Base-by-base conservation (phyloP, 2,888 invertebrate genomes). In the Melitaea athalia region DNA sequence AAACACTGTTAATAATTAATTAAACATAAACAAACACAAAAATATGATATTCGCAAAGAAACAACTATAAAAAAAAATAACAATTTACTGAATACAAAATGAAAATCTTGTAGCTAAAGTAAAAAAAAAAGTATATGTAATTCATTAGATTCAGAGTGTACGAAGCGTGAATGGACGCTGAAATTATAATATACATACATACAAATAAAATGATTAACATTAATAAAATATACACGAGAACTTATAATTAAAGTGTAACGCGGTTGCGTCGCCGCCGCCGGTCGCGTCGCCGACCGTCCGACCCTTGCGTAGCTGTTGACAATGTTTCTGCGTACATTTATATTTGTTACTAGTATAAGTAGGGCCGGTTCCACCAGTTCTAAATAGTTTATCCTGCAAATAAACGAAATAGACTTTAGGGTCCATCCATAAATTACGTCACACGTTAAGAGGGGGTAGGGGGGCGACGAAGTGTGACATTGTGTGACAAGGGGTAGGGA, bases 171-270 rank as follows among this genome's bases (percentile, higher is more conserved):
- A 38, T 76, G 77, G 76, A 31, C 31, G 33, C 53, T 33, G 31
- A 75, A 75, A 80, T 77, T 80, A 82, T 82, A 84, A 86, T 86
- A 86, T 86, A 87, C 85, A 85, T 80, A 80, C 72, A 77, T 82
- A 71, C 65, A 81, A 70, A 78, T 77, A 47, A 45, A 64, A 59
- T 59, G 68, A 68, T n/a, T 42, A 47, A 61, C 55, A 61, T 12
- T 33, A 49, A 49, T 17, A 69, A n/a, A n/a, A 69, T 65, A 52
- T 65, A 69, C 68, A 57, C 33, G 55, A 55, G 42, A n/a, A 68
- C 68, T 67, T 55, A 67, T 61, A 55, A 53, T 42, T 47, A 50
- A 45, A 67, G 61, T 52, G 47, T 33, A 45, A 38, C 72, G 64
- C 45, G 69, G 71, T 64, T 81, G 59, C 57, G 64, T 52, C 62